These are phyloP conservation scores for Glyptemys insculpta DNA, from an alignment of 2,797 vertebrate genomes.

Conservation along the genomic window DNA sequence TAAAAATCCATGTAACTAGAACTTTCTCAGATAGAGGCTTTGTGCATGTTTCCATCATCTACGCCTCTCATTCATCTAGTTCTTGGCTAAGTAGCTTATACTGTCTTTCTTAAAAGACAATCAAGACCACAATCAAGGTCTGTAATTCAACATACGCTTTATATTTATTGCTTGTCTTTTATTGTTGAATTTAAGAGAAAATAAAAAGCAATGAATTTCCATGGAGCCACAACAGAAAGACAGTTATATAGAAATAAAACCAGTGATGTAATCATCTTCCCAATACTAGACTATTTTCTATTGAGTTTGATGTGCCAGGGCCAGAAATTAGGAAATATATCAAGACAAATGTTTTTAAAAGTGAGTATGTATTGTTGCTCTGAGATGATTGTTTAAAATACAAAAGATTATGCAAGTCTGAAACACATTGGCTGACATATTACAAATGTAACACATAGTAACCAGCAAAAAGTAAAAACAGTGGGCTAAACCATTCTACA, in stretches of 20 bases:
- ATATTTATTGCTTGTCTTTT: constrained; percentile 44
- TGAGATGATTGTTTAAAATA: constrained; percentile 82
- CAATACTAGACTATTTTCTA: constrained; percentile 69
- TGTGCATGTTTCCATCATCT: not conserved
- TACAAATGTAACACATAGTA: constrained; percentile 69
- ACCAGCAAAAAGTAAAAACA: constrained; percentile 64
- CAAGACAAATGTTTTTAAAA: constrained; percentile 84
- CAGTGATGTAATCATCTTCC: constrained; percentile 75
- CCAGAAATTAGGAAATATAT: constrained; percentile 80
- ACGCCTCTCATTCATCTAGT: not conserved
- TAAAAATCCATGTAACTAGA: not conserved
- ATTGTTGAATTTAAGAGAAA: constrained; percentile 65
- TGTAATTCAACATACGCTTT: not conserved
- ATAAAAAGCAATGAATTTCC: constrained; percentile 64
- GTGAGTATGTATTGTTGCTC: constrained; percentile 78
- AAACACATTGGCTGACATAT: constrained; percentile 82
- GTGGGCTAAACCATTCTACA: not conserved
- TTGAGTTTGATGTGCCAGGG: constrained; percentile 83
- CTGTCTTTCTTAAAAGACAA: not conserved
- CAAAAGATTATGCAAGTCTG: constrained; percentile 79
- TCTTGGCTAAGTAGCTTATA: not conserved
- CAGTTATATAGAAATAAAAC: constrained; percentile 72
- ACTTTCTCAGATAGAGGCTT: accelerated
- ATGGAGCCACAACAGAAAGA: constrained; percentile 61
- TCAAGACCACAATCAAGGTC: not conserved